Base-by-base conservation (phyloP, 53 echinoderm and acorn worm species). In the Apostichopus leukothele region DNA sequence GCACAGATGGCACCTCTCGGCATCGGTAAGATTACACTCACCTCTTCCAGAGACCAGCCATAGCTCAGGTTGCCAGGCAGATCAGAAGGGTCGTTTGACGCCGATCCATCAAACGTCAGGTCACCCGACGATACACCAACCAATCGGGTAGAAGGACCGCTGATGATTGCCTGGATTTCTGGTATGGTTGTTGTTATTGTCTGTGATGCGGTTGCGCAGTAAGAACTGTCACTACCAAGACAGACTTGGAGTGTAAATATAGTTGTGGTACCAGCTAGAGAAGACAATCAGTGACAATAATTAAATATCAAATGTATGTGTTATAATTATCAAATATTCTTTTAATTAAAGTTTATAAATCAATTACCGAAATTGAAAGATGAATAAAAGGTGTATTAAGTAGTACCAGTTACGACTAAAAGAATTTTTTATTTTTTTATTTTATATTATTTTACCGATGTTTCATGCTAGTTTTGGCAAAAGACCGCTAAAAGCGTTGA, bases 91-190 rank as follows among this genome's bases (percentile, higher is more conserved):
- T 85, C 85, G 50, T 85, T 25, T 18, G 85, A 85, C 19, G 26
- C 8, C 50, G 85, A 85, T 1, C 85, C 85, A 66, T 85, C 68
- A 67, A 85, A 66, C 50, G 50, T 22, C 27, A 85, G 23, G 27
- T 85, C 67, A 60, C 85, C 67, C 5, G 85, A 85, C 4, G 85
- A 63, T 1, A 85, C 67, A 6, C 67, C n/a, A 12, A 85, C 85
- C 71, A 85, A 85, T 68, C 85, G 85, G 13, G 66, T 85, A 39
- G 85, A 67, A 67, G 85, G 85, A 19, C 85, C 85, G 51, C 85
- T 85, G 12, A 85, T 68, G n/a, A 66, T 27, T 13, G 67, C 85
- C 27, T 85, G 26, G 10, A 85, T 63, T 6, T 63, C 85, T 7
- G 66, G 25, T n/a, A 67, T 59, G 21, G 67, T 19, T n/a, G 85